A percentile compares a stretch with the other conserved stretches of the same genome.
Conservation (phyloP, 2,888 invertebrate species). For the Choreutis nemorana region DNA sequence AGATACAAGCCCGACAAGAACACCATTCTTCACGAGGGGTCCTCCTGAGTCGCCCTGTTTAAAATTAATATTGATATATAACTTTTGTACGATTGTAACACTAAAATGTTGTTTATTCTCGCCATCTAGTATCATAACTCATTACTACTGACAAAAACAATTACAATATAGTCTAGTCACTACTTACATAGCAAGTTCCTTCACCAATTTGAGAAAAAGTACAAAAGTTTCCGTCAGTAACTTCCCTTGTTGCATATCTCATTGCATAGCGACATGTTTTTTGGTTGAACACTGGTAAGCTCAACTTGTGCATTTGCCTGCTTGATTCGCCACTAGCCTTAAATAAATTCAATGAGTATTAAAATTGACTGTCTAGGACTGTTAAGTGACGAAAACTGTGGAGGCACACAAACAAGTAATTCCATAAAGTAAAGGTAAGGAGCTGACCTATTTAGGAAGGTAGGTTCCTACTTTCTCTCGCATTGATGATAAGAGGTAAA, state of each 20-base stretch:
- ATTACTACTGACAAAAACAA: no score
- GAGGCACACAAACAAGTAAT: no score
- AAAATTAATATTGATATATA: no score
- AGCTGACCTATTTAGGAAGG: no score
- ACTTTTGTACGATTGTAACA: no score
- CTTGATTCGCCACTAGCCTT: constrained; percentile 38
- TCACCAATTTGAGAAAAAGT: constrained; percentile 44
- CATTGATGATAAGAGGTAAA: no score
- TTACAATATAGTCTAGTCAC: background rate
- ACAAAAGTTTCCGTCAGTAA: constrained; percentile 44
- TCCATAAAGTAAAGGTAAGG: no score
- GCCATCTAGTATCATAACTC: no score
- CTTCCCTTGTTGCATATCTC: constrained; percentile 36
- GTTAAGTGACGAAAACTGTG: no score
- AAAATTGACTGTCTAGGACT: no score
- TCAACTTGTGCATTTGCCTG: constrained; percentile 28
- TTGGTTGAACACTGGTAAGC: constrained; percentile 41
- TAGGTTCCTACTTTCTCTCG: no score
- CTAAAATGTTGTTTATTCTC: no score
- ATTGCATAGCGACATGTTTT: constrained; percentile 42
- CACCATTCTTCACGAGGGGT: constrained; percentile 31
- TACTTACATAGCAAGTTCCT: constrained; percentile 53
- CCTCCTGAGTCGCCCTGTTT: constrained; percentile 59
- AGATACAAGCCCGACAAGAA: constrained; percentile 46
- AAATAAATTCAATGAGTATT: constrained; percentile 10